Evolutionary conservation across 92 coral and sea anemone species (phyloP).

Genomic region (Zoanthus sociatus): DNA sequence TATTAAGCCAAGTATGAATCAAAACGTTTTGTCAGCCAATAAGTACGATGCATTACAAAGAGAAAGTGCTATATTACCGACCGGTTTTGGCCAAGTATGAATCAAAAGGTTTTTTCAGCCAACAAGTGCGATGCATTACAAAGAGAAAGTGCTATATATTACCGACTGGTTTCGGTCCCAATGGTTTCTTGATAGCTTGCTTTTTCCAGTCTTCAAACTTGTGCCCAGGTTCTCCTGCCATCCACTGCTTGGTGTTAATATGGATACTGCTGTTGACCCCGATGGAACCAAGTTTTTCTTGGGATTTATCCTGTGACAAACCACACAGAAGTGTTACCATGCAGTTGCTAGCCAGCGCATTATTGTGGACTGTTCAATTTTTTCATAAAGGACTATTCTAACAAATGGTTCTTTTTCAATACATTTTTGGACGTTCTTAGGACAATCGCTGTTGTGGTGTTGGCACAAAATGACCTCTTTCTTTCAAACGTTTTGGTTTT

Average conservation of each 20-base stretch:
- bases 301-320: conserved; percentile 68
- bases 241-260: conserved; percentile 79
- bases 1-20: too few relatives aligned
- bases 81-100: too few relatives aligned
- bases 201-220: conserved; percentile 77
- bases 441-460: too few relatives aligned
- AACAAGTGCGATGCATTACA: neutral
- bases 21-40: too few relatives aligned
- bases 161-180: conserved; percentile 68
- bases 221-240: conserved; percentile 72
- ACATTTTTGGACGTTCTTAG: too few relatives aligned
- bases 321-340: neutral
- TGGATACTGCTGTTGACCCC: conserved; percentile 64
- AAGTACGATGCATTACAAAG: neutral
- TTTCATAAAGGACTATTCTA: too few relatives aligned
- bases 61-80: conserved; percentile 17
- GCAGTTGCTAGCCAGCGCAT: neutral
- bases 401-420: too few relatives aligned
- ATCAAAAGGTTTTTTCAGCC: too few relatives aligned
- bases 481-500: too few relatives aligned
- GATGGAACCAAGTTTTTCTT: conserved; percentile 72
- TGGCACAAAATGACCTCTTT: too few relatives aligned
- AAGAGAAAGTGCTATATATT: neutral
- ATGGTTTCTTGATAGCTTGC: conserved; percentile 60
- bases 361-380: too few relatives aligned